Evolutionary conservation across 2,797 vertebrate species (phyloP).

Genomic region (Halcyon leucocephala): DNA sequence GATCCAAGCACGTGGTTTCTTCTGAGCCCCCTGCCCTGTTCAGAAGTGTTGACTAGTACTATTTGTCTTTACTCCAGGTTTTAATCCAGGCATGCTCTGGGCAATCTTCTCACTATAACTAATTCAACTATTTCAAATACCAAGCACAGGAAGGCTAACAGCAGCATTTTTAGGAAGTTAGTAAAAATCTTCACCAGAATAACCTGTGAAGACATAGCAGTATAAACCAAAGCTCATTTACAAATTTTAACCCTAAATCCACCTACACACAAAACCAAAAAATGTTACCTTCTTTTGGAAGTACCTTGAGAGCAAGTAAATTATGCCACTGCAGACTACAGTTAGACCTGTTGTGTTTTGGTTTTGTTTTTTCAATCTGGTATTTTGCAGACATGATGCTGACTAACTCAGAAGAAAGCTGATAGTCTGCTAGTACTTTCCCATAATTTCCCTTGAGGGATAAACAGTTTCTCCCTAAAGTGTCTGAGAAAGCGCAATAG

Average conservation of each 20-base stretch:
- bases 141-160: not conserved
- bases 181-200: not conserved
- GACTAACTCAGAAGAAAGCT: slow-evolving; percentile 39
- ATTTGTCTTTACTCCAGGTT: not conserved
- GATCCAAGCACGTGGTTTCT: not conserved
- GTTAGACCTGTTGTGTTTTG: not conserved
- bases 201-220: not conserved
- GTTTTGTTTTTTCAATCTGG: not conserved
- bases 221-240: not conserved
- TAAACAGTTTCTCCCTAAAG: slow-evolving; percentile 45
- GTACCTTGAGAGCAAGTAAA: not conserved
- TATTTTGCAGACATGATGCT: slow-evolving; percentile 1
- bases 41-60: not conserved
- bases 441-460: slow-evolving; percentile 54
- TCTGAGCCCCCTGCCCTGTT: not conserved
- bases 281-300: not conserved
- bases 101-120: not conserved
- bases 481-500: slow-evolving; percentile 54
- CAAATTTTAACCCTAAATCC: slow-evolving; percentile 3
- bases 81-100: not conserved
- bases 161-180: not conserved
- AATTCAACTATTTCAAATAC: not conserved
- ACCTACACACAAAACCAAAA: not conserved
- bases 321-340: not conserved
- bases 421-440: slow-evolving; percentile 23